Conservation (phyloP, 1,140 invertebrate genomes). For the Sminthurides bifidus region DNA sequence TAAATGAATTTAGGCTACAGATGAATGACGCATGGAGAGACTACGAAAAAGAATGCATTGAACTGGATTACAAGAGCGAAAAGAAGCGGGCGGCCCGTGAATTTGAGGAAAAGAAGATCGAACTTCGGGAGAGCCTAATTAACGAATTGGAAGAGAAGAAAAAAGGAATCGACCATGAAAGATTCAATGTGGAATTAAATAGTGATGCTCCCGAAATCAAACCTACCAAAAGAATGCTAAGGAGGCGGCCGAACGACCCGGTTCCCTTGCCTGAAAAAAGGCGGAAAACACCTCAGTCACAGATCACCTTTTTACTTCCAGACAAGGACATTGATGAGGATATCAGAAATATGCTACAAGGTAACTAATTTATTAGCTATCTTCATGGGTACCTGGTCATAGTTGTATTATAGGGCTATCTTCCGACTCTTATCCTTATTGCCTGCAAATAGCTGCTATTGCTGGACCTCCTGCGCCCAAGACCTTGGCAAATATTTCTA, state of each 20-base stretch:
- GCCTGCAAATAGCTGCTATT: neutral
- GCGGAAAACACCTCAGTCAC: constrained; percentile 58
- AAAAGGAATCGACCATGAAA: constrained; percentile 74
- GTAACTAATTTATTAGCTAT: neutral
- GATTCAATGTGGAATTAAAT: constrained; percentile 36
- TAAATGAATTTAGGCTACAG: constrained; percentile 43
- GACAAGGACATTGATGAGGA: constrained; percentile 82
- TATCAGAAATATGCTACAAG: constrained; percentile 16
- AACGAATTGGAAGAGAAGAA: constrained; percentile 86
- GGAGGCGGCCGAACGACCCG: constrained; percentile 85
- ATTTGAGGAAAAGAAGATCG: constrained; percentile 89
- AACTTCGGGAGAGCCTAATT: constrained; percentile 77
- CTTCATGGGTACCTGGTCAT: neutral
- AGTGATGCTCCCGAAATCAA: constrained; percentile 40
- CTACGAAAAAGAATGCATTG: constrained; percentile 70
- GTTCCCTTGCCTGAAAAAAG: constrained; percentile 64
- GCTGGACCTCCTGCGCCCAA: neutral
- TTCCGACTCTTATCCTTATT: neutral
- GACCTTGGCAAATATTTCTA: neutral
- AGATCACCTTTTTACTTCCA: constrained; percentile 72
- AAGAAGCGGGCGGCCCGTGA: constrained; percentile 77
- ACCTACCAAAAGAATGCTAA: constrained; percentile 67
- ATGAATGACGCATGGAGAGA: constrained; percentile 73
- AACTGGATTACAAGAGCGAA: constrained; percentile 75
- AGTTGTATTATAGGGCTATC: neutral